Evolutionary conservation across 2,797 vertebrate genomes (phyloP), one percentile per base, ranked within the genome.

Genomic region (Propithecus perrieri): DNA sequence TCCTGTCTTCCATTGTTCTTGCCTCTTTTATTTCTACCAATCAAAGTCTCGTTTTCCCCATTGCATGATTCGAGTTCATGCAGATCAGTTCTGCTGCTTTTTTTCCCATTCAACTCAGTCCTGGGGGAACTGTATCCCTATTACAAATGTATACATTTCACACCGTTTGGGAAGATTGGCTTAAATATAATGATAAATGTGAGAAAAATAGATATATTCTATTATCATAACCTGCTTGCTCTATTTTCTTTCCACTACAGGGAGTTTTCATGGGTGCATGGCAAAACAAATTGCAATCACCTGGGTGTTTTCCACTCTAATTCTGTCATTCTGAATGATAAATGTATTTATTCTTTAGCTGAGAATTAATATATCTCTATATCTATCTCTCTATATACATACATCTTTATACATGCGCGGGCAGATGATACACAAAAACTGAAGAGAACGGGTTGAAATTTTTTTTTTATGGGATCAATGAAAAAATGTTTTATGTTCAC

Each of bases 1-100:
- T 98, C 97, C 97, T 96, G 80, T 67, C 89, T 97, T 94, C 89
- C 80, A 96, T 98, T 98, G 97, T 98, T 98, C 94, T 88, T 75
- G 33, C 79, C 63, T 72, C 79, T 92, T 97, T 79, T 90, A 65
- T 90, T 95, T 90, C 38, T 67, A 75, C 71, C 43, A 95, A 22
- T 88, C 91, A 94, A 26, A 2, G 22, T 94, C 79, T 97, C 92
- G 50, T 59, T 97, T 98, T 97, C 92, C 85, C 28, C 33, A 78
- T 92, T 96, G 78, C 65, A 41, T 67, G 89, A 98, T 95, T 97
- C 81, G 86, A 11, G 89, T 96, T 86, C 43, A 88, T 87, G 96
- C 93, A 97, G 97, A 97, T 98, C 94, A 95, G 95, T 97, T 90
- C 33, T 96, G n/a, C 55, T 80, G 69, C 35, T 97, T 46, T 10